Evolutionary conservation across 2,888 invertebrate genomes (phyloP).

Genomic region (Siphlonurus alternatus): DNA sequence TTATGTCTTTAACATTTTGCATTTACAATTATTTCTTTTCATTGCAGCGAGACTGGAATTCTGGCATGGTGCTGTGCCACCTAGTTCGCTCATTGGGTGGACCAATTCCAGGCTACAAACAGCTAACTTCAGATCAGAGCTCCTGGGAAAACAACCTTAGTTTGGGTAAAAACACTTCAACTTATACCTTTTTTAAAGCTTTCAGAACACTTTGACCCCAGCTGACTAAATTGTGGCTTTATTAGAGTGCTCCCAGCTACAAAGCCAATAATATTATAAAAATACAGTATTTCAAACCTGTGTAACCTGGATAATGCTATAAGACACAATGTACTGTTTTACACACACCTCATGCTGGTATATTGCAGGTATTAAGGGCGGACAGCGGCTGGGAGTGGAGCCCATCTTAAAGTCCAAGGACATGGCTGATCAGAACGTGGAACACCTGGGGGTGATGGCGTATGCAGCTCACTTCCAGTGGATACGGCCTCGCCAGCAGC

Average conservation of each 20-base stretch:
- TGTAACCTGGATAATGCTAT: background rate
- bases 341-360: background rate
- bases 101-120: constrained; percentile 63
- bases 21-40: too few relatives aligned
- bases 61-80: constrained; percentile 75
- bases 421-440: constrained; percentile 87
- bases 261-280: background rate
- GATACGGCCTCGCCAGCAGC: constrained; percentile 66
- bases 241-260: background rate
- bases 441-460: constrained; percentile 95
- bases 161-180: constrained; percentile 38
- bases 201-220: background rate
- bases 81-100: constrained; percentile 83
- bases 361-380: constrained; percentile 37
- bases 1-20: too few relatives aligned
- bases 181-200: background rate
- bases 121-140: constrained; percentile 53
- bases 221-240: background rate
- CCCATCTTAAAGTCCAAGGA: constrained; percentile 84
- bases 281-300: background rate
- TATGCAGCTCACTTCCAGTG: constrained; percentile 87
- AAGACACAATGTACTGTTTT: background rate
- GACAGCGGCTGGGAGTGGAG: constrained; percentile 56
- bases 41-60: constrained; percentile 88
- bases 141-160: constrained; percentile 46